Evolutionary conservation across 2,888 invertebrate genomes (phyloP).

Genomic region (Camponotus fellah): DNA sequence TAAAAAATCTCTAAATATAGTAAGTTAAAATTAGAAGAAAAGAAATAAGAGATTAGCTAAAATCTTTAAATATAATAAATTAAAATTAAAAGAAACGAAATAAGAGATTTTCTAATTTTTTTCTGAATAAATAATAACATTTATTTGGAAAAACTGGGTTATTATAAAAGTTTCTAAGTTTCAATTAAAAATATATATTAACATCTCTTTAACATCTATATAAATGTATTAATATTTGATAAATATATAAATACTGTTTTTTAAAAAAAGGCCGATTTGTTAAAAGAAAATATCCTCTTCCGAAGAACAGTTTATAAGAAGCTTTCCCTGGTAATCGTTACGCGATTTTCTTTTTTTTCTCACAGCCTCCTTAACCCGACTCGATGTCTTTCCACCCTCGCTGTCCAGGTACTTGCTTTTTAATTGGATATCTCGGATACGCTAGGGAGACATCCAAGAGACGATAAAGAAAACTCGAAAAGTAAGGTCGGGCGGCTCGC

Average conservation of each 20-base stretch:
- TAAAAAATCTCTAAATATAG: not conserved
- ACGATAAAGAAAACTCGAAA: slow-evolving; percentile 77
- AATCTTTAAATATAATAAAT: no score
- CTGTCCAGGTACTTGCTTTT: slow-evolving; percentile 79
- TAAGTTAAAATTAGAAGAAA: not conserved
- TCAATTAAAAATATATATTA: not conserved
- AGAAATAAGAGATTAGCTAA: not conserved
- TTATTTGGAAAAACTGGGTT: not conserved
- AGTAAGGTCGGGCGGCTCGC: slow-evolving; percentile 70
- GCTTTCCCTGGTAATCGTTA: slow-evolving; percentile 21
- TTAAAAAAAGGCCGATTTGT: not conserved
- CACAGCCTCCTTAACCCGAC: slow-evolving; percentile 59
- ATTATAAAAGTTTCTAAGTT: not conserved
- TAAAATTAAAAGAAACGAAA: not conserved
- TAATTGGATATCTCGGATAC: slow-evolving; percentile 81
- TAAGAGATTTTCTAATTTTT: not conserved
- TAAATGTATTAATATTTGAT: not conserved
- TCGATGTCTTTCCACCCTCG: slow-evolving; percentile 56
- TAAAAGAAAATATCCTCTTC: not conserved
- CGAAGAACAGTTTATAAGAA: not conserved
- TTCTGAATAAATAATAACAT: not conserved
- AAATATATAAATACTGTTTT: not conserved
- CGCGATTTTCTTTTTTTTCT: slow-evolving; percentile 48
- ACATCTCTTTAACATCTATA: not conserved
- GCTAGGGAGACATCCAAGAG: slow-evolving; percentile 80